Conservation (phyloP, 2,797 vertebrate species). For the Chloroceryle amazona region DNA sequence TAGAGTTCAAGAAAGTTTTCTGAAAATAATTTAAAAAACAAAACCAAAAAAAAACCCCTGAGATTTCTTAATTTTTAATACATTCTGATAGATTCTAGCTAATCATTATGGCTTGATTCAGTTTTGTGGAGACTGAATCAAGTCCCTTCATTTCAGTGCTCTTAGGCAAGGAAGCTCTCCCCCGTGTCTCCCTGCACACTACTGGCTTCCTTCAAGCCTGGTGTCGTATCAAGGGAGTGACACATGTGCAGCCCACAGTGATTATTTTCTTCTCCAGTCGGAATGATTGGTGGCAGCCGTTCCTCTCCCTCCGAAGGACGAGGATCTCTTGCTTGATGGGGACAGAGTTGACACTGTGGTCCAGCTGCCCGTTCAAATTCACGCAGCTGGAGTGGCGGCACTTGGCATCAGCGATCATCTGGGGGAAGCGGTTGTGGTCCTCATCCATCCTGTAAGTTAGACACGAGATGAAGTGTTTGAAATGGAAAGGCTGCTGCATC, state of each 20-base stretch:
- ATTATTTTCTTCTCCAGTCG: constrained; percentile 76
- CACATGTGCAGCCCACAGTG: constrained; percentile 79
- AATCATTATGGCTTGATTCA: background rate
- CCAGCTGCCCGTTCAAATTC: background rate
- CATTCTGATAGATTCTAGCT: background rate
- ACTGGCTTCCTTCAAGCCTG: background rate
- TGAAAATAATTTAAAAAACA: background rate
- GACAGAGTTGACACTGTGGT: constrained; percentile 72
- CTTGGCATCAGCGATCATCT: constrained; percentile 68
- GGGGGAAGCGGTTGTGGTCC: constrained; percentile 76
- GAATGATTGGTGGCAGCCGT: constrained; percentile 70
- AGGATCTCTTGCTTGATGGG: constrained; percentile 80
- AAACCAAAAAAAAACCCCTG: background rate
- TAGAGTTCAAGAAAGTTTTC: background rate
- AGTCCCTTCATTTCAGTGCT: rapidly evolving
- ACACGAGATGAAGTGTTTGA: background rate
- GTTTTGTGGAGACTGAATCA: background rate
- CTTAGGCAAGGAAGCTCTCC: background rate
- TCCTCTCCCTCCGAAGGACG: constrained; percentile 70
- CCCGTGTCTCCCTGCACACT: rapidly evolving
- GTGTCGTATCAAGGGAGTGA: constrained; percentile 50
- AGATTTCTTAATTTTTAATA: background rate
- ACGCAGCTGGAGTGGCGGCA: constrained; percentile 71
- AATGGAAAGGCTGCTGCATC: background rate
- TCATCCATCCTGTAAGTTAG: constrained; percentile 58